Conservation (phyloP, 1,140 invertebrate genomes). For the Zeugodacus cucurbitae region DNA sequence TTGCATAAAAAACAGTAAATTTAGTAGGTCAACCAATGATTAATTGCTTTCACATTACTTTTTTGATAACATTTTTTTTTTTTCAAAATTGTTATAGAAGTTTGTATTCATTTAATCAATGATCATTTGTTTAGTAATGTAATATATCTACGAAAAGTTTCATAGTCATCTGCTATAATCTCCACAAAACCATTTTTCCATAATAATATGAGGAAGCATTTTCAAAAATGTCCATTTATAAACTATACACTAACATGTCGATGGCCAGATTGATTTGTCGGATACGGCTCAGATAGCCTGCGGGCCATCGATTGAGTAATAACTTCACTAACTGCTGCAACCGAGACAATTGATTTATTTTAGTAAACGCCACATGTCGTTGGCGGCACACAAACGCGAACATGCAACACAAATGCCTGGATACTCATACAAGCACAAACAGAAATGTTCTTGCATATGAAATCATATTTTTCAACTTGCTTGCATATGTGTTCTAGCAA, state of each 20-base stretch:
- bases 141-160: no score
- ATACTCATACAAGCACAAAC: background rate
- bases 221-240: conserved; percentile 3
- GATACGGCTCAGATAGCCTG: conserved; percentile 6
- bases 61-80: no score
- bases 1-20: background rate
- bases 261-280: background rate
- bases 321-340: conserved; percentile 34
- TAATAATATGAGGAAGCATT: no score
- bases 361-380: conserved; percentile 42
- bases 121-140: no score
- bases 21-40: background rate
- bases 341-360: conserved; percentile 42
- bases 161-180: no score
- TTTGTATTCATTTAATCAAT: no score
- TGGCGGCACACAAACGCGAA: background rate
- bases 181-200: no score
- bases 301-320: conserved; percentile 37
- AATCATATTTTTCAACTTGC: background rate
- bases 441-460: background rate
- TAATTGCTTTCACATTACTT: background rate
- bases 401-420: background rate
- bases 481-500: background rate
- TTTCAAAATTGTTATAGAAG: no score
- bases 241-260: background rate